Base-by-base conservation (phyloP, 2,797 vertebrate genomes). In the Harpagifer antarcticus region DNA sequence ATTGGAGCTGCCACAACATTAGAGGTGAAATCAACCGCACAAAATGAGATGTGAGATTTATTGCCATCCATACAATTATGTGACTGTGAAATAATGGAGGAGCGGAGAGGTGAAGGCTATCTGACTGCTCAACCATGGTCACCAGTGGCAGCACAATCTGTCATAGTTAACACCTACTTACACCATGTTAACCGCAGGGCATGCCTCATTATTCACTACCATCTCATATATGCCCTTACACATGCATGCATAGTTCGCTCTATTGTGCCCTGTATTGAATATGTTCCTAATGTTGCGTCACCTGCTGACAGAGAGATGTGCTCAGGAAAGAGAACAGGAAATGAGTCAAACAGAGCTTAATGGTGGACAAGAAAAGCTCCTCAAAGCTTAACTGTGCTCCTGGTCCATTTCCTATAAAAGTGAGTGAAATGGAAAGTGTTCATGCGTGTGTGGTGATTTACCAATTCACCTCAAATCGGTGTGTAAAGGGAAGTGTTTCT, bases 121-220 rank as follows among this genome's bases (percentile, higher is more conserved):
- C 83, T 68, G 85, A 83, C 85, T 72, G 81, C 90, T 92, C 88
- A 89, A 79, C 79, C 88, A 11, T 83, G 86, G 81, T 85, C 83
- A 86, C 75, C 63, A 79, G 60, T 88, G 91, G 79, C 86, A 88
- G 88, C 74, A 60, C 81, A 68, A 90, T 93, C 84, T 85, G 88
- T 93, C 89, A 90, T 81, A 86, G 89, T 93, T 92, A 91, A 86
- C 83, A 65, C 57, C 86, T 81, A 82, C 80, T 87, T 85, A 86
- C 82, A 75, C 76, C 83, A 77, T 83, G 85, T 90, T 91, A 92
- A 75, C 84, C 20, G 58, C 16, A 4, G 55, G 70, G 15, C 45
- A 70, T 43, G 76, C 59, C 78, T 89, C 85, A 86, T 92, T 86
- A 89, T 86, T 88, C 89, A 88, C 68, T n/a, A 12, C 33, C 33